Evolutionary conservation across 1,140 invertebrate genomes (phyloP).

Genomic region (Lordiphosa mommai): DNA sequence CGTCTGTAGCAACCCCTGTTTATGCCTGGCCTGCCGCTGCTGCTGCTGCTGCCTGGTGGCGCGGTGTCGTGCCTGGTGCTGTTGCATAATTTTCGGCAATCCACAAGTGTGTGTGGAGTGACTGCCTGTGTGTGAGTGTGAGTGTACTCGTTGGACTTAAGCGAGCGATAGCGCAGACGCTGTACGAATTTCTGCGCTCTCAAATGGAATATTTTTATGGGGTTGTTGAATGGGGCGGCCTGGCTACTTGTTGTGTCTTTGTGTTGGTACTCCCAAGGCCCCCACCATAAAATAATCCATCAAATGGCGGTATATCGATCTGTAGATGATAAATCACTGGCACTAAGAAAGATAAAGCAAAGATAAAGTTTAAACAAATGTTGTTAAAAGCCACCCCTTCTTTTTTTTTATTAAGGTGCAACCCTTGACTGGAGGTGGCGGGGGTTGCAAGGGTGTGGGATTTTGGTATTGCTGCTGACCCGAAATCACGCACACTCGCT

Average conservation of each 20-base stretch:
- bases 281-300: slow-evolving; percentile 8
- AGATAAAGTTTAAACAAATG: too few species aligned
- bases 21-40: background rate
- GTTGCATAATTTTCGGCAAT: slow-evolving; percentile 77
- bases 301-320: slow-evolving; percentile 28
- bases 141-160: slow-evolving; percentile 31
- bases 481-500: slow-evolving; percentile 76
- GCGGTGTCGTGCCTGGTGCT: slow-evolving; percentile 36
- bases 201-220: slow-evolving; percentile 18
- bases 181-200: background rate
- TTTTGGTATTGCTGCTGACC: slow-evolving; percentile 48
- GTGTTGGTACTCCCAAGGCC: slow-evolving; percentile 32
- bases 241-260: slow-evolving; percentile 71
- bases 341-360: background rate
- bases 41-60: slow-evolving; percentile 5
- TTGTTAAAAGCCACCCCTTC: slow-evolving; percentile 4
- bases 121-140: slow-evolving; percentile 31
- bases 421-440: slow-evolving; percentile 19
- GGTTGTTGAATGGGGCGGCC: slow-evolving; percentile 48
- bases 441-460: slow-evolving; percentile 18
- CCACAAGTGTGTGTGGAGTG: slow-evolving; percentile 76
- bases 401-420: slow-evolving; percentile 1
- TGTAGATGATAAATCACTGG: slow-evolving; percentile 6
- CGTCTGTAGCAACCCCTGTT: background rate
- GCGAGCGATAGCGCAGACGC: slow-evolving; percentile 42